These are phyloP conservation scores for Callaeas wilsoni DNA, from an alignment of 2,113 vertebrate genomes.

Conservation along the genomic window DNA sequence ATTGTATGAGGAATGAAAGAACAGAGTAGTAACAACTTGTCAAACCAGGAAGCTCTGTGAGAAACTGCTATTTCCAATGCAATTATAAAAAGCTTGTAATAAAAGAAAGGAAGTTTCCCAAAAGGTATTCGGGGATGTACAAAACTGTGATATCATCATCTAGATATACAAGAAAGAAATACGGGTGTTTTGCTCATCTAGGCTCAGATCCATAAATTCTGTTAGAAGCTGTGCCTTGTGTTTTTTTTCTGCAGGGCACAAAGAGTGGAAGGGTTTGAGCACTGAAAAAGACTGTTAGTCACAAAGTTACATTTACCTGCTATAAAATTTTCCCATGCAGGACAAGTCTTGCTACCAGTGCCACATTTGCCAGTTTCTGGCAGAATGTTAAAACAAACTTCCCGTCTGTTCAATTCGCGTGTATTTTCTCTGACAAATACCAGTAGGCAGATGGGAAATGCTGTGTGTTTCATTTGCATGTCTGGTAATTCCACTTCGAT, in stretches of 20 bases:
- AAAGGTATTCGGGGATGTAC: not conserved
- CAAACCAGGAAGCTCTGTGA: not conserved
- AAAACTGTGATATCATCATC: not conserved
- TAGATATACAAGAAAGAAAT: not conserved
- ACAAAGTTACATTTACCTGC: not conserved
- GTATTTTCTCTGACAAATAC: conserved; percentile 2
- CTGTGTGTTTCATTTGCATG: conserved; percentile 7
- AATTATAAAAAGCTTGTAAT: not conserved
- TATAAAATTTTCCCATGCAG: not conserved
- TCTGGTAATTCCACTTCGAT: not conserved
- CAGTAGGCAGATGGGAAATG: not conserved
- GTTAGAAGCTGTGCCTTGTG: not conserved
- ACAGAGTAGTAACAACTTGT: not conserved
- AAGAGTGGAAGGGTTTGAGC: not conserved
- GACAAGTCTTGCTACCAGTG: not conserved
- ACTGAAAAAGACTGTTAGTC: not conserved
- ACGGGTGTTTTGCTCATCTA: not conserved
- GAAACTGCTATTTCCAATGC: not conserved
- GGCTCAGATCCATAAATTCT: not conserved
- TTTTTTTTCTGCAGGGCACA: not conserved
- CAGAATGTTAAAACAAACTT: not conserved
- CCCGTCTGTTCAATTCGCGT: not conserved
- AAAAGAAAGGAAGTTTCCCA: not conserved
- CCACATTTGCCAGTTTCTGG: not conserved
- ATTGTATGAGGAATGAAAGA: not conserved